Conservation (phyloP, 2,888 invertebrate genomes). For the Corythucha ciliata region DNA sequence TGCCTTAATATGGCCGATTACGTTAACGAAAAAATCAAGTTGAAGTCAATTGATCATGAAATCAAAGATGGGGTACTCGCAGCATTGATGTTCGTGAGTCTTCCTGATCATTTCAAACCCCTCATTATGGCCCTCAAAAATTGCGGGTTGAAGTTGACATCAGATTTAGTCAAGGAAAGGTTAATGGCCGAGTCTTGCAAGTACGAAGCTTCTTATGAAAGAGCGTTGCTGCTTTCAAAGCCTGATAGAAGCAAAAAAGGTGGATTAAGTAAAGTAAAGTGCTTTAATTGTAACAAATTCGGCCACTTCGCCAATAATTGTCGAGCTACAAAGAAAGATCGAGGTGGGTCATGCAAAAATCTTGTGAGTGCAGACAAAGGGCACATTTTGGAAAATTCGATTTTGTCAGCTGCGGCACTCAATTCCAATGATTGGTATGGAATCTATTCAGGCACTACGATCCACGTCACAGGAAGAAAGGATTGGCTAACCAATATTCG, state of each 20-base stretch:
- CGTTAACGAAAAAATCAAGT: slow-evolving; percentile 4
- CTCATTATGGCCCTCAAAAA: slow-evolving; percentile 16
- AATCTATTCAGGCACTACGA: slow-evolving; percentile 10
- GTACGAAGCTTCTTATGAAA: not conserved
- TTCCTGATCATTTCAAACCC: slow-evolving; percentile 15
- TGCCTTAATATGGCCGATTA: slow-evolving; percentile 1
- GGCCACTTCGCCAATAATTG: slow-evolving; percentile 10
- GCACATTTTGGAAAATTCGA: slow-evolving; percentile 10
- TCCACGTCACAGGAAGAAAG: slow-evolving; percentile 3
- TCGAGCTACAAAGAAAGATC: not conserved
- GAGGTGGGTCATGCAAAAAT: too few relatives aligned
- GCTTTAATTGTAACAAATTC: slow-evolving; percentile 1
- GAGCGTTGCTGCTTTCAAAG: slow-evolving; percentile 1
- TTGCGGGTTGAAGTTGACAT: not conserved
- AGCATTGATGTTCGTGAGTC: slow-evolving; percentile 2
- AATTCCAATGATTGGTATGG: slow-evolving; percentile 4
- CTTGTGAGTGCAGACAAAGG: not conserved
- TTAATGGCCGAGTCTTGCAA: slow-evolving; percentile 2
- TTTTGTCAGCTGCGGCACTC: not conserved
- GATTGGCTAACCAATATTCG: slow-evolving; percentile 15
- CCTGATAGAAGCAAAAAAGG: not conserved
- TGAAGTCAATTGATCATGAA: slow-evolving; percentile 3
- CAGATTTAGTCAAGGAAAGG: slow-evolving; percentile 8
- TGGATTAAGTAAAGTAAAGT: not conserved
- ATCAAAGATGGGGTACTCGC: slow-evolving; percentile 11